Evolutionary conservation across 1,140 invertebrate genomes (phyloP).

Genomic region (Antheraea pernyi): DNA sequence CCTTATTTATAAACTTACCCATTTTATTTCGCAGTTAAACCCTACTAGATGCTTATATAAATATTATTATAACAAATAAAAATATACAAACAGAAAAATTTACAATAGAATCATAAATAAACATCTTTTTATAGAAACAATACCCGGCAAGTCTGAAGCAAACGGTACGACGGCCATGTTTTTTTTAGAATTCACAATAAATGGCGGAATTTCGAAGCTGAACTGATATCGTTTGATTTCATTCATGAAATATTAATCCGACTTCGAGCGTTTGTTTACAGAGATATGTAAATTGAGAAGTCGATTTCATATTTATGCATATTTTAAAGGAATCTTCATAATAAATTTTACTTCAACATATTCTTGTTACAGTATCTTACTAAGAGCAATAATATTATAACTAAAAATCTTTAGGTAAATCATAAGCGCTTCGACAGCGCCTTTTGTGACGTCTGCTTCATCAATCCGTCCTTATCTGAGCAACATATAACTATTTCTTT

Average conservation of each 20-base stretch:
- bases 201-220: constrained; percentile 44
- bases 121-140: neutral
- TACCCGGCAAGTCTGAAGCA: constrained; percentile 12
- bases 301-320: neutral
- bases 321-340: neutral
- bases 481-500: no score
- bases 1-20: no score
- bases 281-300: neutral
- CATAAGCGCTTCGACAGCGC: no score
- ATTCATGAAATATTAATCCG: constrained; percentile 48
- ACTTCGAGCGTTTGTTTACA: neutral
- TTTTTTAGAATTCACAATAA: constrained; percentile 23
- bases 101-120: neutral
- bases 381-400: no score
- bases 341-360: neutral
- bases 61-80: neutral
- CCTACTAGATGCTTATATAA: no score
- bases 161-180: constrained; percentile 25
- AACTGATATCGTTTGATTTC: constrained; percentile 39
- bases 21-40: no score
- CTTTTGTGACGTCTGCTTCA: no score
- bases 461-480: no score
- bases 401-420: no score
- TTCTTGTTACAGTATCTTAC: neutral
- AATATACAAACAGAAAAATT: neutral